Evolutionary conservation across 2,113 vertebrate species (phyloP).

Genomic region (Psilopsiagon aymara): DNA sequence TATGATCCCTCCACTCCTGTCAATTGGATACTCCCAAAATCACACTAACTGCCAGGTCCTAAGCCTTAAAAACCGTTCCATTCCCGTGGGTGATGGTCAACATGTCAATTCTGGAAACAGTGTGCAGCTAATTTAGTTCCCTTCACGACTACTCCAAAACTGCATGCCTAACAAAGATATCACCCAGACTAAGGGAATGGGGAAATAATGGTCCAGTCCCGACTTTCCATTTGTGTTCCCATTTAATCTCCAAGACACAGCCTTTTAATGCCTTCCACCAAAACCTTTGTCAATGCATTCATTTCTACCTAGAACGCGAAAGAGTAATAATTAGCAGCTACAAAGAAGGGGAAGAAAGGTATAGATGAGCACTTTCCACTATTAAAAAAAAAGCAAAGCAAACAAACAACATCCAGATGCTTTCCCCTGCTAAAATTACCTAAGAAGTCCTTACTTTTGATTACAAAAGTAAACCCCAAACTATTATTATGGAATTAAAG

Average conservation of each 20-base stretch:
- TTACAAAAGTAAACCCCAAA: neutral
- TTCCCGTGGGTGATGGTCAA: slow-evolving; percentile 9
- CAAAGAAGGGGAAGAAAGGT: neutral
- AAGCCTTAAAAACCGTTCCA: neutral
- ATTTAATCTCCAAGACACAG: neutral
- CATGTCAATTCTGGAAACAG: slow-evolving; percentile 20
- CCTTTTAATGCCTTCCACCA: neutral
- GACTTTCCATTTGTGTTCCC: neutral
- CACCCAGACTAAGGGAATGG: neutral
- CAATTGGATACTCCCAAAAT: neutral
- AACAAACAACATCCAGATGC: neutral
- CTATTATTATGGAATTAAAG: neutral
- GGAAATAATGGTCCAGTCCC: neutral
- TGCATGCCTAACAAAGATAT: neutral
- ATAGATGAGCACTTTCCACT: neutral
- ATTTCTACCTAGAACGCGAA: neutral
- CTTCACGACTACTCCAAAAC: neutral
- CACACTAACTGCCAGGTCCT: neutral
- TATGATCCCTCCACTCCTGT: no score
- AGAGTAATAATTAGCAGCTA: neutral
- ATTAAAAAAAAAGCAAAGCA: neutral
- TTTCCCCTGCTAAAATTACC: neutral
- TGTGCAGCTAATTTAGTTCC: slow-evolving; percentile 34
- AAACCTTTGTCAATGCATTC: neutral
- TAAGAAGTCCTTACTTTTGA: neutral